phyloP scores from a whole-genome alignment of 30 jellyfish, hydroid and myxozoan species.

The Aurelia coerulea region DNA sequence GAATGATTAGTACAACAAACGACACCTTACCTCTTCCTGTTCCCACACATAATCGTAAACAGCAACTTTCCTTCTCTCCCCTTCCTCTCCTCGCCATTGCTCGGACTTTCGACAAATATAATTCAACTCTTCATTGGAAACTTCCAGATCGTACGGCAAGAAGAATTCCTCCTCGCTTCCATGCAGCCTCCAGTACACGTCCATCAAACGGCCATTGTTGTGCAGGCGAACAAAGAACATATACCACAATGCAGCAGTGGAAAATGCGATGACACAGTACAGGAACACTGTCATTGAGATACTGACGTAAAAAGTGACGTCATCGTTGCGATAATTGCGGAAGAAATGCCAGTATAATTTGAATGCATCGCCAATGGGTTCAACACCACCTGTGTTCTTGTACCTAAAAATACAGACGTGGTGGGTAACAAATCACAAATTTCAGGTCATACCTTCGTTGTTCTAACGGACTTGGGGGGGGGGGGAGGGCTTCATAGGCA shows the following conservation, averaged over 20 bases:
- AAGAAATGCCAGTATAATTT: constrained; percentile 88
- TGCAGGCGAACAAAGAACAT: constrained; percentile 92
- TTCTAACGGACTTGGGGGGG: neutral
- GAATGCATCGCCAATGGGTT: constrained; percentile 96
- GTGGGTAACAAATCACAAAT: neutral
- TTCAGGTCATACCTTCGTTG: neutral
- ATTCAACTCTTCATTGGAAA: constrained; percentile 88
- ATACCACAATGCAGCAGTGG: constrained; percentile 72
- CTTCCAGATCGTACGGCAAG: constrained; percentile 86
- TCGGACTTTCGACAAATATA: constrained; percentile 92
- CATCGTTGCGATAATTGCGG: constrained; percentile 90
- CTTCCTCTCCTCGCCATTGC: constrained; percentile 99
- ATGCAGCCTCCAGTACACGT: constrained; percentile 94
- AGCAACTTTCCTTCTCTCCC: constrained; percentile 89
- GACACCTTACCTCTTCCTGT: constrained; percentile 81
- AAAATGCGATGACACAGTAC: constrained; percentile 77
- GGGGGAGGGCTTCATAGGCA: too few species aligned
- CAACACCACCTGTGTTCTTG: constrained; percentile 73
- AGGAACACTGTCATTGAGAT: constrained; percentile 80
- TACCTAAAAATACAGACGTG: constrained; percentile 34
- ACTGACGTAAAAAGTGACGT: constrained; percentile 81
- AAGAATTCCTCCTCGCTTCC: constrained; percentile 79
- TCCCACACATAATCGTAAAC: constrained; percentile 95
- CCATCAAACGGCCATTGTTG: constrained; percentile 96
- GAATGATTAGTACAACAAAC: too few species aligned